These are phyloP conservation scores for Mesoligia furuncula DNA, from an alignment of 2,888 invertebrate species.

Conservation along the genomic window DNA sequence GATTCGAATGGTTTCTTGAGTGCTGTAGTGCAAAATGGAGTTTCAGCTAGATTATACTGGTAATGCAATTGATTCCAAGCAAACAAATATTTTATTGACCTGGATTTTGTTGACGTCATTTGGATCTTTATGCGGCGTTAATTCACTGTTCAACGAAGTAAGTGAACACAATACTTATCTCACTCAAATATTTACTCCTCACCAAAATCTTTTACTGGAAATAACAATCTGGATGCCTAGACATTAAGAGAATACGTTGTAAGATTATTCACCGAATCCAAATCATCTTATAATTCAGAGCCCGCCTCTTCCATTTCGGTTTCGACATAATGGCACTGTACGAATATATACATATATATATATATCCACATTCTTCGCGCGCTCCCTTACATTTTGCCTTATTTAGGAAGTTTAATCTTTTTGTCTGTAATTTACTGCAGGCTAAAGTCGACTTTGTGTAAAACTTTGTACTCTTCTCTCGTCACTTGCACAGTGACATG, in stretches of 20 bases:
- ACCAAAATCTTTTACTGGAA: constrained; percentile 23
- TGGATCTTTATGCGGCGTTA: not conserved
- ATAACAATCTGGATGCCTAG: constrained; percentile 29
- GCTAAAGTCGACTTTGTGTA: constrained; percentile 31
- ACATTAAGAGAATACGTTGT: constrained; percentile 35
- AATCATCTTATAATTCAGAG: constrained; percentile 53
- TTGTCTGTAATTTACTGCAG: constrained; percentile 52
- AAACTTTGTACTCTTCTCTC: constrained; percentile 44
- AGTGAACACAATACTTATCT: constrained; percentile 14
- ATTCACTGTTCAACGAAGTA: constrained; percentile 2
- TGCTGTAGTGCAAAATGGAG: constrained; percentile 20
- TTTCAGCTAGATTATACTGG: constrained; percentile 20
- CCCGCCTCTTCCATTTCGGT: constrained; percentile 54
- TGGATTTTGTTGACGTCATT: constrained; percentile 27
- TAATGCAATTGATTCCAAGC: constrained; percentile 26
- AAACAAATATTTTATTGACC: constrained; percentile 18
- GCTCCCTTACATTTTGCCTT: constrained; percentile 50
- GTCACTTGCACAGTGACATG: constrained; percentile 29
- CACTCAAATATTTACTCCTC: constrained; percentile 9
- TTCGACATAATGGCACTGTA: constrained; percentile 49
- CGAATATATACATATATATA: not conserved
- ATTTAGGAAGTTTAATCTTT: constrained; percentile 57
- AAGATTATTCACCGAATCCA: constrained; percentile 52
- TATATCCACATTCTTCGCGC: constrained; percentile 40
- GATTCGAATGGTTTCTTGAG: constrained; percentile 37